A percentile compares a stretch with the other conserved stretches of the same genome.
These are phyloP conservation scores for Saguinus midas DNA, from an alignment of 2,113 vertebrate genomes.

Conservation along the genomic window DNA sequence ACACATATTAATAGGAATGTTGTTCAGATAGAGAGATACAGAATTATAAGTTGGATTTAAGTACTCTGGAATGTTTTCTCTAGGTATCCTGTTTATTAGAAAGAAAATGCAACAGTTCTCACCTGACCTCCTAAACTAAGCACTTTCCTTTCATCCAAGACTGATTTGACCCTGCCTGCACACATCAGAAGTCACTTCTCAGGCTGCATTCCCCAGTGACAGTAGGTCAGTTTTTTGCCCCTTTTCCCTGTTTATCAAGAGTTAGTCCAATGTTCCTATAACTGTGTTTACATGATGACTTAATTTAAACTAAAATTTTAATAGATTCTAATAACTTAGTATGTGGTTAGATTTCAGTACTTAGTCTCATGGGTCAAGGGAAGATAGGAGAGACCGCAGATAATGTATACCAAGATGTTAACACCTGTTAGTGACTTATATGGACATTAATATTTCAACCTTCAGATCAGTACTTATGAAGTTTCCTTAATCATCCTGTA, in stretches of 20 bases:
- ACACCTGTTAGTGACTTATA: neutral
- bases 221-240: neutral
- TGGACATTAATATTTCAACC: neutral
- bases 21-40: neutral
- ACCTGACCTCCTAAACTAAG: neutral
- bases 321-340: neutral
- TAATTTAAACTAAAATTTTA: neutral
- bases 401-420: neutral
- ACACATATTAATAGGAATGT: neutral
- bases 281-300: neutral
- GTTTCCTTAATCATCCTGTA: neutral
- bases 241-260: neutral
- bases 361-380: neutral
- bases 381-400: neutral
- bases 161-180: neutral
- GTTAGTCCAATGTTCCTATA: neutral
- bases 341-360: neutral
- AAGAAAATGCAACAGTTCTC: neutral
- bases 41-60: neutral
- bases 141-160: neutral
- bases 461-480: neutral
- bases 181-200: neutral
- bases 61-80: neutral
- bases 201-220: neutral
- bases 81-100: neutral